A percentile compares a stretch with the other conserved stretches of the same genome.
Conservation (phyloP, 2,888 invertebrate genomes). For the Macrophya alboannulata region DNA sequence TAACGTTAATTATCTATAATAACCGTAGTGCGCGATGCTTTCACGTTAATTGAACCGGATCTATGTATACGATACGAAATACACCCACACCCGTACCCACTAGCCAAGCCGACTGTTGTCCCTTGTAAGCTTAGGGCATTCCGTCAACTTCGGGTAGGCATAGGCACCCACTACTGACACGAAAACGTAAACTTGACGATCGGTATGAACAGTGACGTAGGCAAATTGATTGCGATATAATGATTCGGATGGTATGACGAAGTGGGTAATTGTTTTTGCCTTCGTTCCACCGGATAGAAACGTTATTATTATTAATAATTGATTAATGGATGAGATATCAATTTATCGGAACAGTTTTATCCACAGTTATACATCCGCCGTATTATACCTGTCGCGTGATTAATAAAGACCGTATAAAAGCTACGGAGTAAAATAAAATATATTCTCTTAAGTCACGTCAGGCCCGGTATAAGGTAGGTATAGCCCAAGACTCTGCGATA, state of each 20-base stretch:
- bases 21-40: conserved; percentile 37
- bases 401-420: conserved; percentile 13
- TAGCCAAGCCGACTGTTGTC: conserved; percentile 25
- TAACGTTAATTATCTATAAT: conserved; percentile 43
- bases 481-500: not conserved
- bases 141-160: conserved; percentile 9
- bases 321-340: not conserved
- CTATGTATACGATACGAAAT: not conserved
- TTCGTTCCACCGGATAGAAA: not conserved
- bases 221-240: not conserved
- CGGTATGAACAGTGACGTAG: not conserved
- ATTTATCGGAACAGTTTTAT: not conserved
- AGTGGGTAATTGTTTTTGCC: not conserved
- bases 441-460: conserved; percentile 39
- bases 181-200: not conserved
- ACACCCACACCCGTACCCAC: not conserved
- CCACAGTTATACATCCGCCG: not conserved
- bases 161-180: not conserved
- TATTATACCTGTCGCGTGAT: not conserved
- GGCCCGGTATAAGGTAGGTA: not conserved
- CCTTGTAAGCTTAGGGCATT: conserved; percentile 38
- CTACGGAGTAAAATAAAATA: conserved; percentile 26
- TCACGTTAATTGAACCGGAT: conserved; percentile 46
- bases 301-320: not conserved
- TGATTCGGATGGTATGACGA: not conserved